A percentile compares a stretch with the other conserved stretches of the same genome.
phyloP scores from a whole-genome alignment of 92 coral and sea anemone genomes.

The Bergia sp. region DNA sequence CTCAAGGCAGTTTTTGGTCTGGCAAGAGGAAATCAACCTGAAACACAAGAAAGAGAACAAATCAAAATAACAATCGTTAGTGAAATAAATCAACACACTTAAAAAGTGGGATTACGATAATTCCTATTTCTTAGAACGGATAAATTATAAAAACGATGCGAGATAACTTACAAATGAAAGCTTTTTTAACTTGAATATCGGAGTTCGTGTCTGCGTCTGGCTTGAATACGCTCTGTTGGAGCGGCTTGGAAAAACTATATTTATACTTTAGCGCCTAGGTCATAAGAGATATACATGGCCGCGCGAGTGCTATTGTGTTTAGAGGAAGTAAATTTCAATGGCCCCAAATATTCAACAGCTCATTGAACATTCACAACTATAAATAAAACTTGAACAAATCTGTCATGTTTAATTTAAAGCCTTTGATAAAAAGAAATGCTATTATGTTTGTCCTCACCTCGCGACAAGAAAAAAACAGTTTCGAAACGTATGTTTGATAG shows the following conservation, averaged over 20 bases:
- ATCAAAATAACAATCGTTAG: constrained; percentile 1
- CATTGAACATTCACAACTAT: constrained; percentile 40
- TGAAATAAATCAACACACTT: background rate
- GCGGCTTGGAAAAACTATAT: background rate
- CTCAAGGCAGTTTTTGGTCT: constrained; percentile 11
- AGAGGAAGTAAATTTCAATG: constrained; percentile 25
- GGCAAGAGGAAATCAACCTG: constrained; percentile 19
- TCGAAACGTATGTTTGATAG: background rate
- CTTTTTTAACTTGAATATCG: background rate
- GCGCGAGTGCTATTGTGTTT: constrained; percentile 34
- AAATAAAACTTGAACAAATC: constrained; percentile 31
- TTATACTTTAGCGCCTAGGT: constrained; percentile 5
- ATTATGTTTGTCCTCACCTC: background rate
- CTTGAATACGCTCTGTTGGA: background rate
- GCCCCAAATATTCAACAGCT: constrained; percentile 22
- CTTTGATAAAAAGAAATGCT: background rate
- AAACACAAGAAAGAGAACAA: background rate
- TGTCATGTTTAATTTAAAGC: constrained; percentile 3
- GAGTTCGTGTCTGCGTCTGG: background rate
- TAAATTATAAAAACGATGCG: background rate
- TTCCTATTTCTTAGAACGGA: background rate
- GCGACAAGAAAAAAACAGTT: background rate
- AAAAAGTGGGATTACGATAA: background rate
- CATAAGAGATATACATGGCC: constrained; percentile 30
- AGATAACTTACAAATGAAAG: constrained; percentile 20